Percentiles rank a stretch among this genome's conserved stretches.
phyloP scores from a whole-genome alignment of 1,140 invertebrate genomes.

The Ladona fulva region DNA sequence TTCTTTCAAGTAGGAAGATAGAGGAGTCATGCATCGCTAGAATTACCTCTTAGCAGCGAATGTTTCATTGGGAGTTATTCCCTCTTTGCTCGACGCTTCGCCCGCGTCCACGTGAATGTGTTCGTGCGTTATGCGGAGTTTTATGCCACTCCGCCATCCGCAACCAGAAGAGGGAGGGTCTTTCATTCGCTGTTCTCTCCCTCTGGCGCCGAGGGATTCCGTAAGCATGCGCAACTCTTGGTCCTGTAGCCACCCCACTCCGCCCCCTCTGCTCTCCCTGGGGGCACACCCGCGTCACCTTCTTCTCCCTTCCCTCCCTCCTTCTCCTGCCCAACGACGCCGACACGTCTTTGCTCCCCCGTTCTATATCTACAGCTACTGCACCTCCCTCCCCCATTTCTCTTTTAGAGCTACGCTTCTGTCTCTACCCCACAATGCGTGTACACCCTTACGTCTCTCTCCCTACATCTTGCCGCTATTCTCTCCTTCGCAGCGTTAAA shows the following conservation, averaged over 20 bases:
- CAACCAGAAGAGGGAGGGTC: background rate
- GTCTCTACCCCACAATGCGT: too few species aligned
- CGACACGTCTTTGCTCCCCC: background rate
- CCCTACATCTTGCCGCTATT: background rate
- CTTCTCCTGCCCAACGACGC: background rate
- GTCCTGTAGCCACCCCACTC: background rate
- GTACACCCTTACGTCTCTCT: too few species aligned
- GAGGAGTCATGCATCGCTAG: too few species aligned
- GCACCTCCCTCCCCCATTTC: background rate
- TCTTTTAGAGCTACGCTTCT: too few species aligned
- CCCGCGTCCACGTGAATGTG: background rate
- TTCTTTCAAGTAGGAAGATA: too few species aligned
- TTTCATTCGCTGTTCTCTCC: background rate
- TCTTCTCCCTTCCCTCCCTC: background rate
- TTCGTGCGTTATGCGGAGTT: background rate
- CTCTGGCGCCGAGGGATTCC: background rate
- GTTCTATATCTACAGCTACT: background rate
- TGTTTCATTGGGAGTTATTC: too few species aligned
- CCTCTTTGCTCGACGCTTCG: too few species aligned
- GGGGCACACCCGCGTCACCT: background rate
- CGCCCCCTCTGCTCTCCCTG: background rate
- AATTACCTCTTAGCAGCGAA: too few species aligned
- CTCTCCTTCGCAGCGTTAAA: background rate
- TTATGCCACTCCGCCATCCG: background rate
- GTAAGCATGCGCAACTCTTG: background rate